Evolutionary conservation across 2,797 vertebrate species (phyloP), one percentile per base, ranked within the genome.

Genomic region (Peromyscus nudipes): DNA sequence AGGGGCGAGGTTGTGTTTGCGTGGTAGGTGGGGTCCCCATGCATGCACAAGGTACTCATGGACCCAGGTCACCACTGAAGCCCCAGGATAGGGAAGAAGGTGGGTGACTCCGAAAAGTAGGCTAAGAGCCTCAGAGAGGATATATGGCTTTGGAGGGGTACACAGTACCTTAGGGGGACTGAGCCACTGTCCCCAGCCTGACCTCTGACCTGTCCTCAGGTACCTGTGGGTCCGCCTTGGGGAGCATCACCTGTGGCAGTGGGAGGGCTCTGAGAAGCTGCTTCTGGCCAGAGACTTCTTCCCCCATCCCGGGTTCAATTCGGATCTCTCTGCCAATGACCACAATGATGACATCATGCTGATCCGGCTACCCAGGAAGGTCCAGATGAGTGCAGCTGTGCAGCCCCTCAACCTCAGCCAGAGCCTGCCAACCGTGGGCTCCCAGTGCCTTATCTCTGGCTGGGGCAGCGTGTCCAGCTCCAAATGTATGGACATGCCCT

Each of bases 321-420:
- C 97, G 2, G 89, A 96, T 9, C 97, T 98, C 60, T 97, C 29
- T 0, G 97, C 97, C 87, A 97, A 97, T 0, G 97, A 98, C 88
- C 46, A 98, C 27, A 98, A 98, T 69, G 98, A 99, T 57, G 98
- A 99, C 83, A 92, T 98, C 25, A 94, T 99, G 98, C 96, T 99
- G 83, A 94, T 98, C 55, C 98, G 98, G 1, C 98, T 99, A 97
- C 96, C 97, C 4, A 6, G 91, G 64, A 98, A 97, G 0, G 98
- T 97, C 7, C 86, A 0, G 4, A 93, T 99, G 65, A 97, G 64
- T 67, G 81, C 95, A 62, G 89, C 97, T 0, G 97, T 99, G 29
- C 97, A 97, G 88, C 98, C 98, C 57, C 96, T 99, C 87, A 97
- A 98, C 52, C 88, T 99, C 96, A 98, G 98, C 94, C 93, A 40